These are phyloP conservation scores for Tylochromis polylepis DNA, from an alignment of 2,113 vertebrate genomes.

Conservation along the genomic window DNA sequence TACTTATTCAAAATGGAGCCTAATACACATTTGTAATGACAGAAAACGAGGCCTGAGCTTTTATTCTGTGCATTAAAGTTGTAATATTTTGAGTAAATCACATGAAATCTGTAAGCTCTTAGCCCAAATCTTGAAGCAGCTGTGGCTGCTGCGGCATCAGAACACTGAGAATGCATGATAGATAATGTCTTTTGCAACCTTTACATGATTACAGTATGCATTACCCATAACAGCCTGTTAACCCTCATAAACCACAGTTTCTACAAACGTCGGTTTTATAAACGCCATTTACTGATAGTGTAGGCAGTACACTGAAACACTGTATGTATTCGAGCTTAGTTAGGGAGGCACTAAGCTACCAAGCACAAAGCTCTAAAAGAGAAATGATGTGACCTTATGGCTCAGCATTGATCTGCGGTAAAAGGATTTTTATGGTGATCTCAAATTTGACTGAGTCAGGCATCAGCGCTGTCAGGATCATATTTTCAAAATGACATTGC, in stretches of 20 bases:
- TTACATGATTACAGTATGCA: not conserved
- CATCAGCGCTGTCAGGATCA: slow-evolving; percentile 30
- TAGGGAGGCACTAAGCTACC: not conserved
- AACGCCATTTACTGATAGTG: not conserved
- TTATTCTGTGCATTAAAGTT: not conserved
- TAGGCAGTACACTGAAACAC: not conserved
- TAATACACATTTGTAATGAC: not conserved
- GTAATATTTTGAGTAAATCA: not conserved
- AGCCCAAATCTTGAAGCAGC: not conserved
- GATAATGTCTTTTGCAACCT: slow-evolving; percentile 5
- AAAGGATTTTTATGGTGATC: slow-evolving; percentile 54
- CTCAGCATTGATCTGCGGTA: slow-evolving; percentile 48
- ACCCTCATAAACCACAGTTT: not conserved
- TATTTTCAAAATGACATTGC: slow-evolving; percentile 62
- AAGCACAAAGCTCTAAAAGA: not conserved
- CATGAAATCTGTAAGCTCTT: not conserved
- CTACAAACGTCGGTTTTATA: not conserved
- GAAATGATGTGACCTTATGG: slow-evolving; percentile 37
- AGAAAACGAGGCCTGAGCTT: not conserved
- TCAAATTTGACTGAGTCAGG: slow-evolving; percentile 58
- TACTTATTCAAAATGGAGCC: not conserved
- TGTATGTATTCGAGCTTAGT: not conserved
- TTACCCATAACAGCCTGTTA: slow-evolving; percentile 5
- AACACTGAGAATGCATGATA: not conserved
- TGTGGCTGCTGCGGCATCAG: not conserved